phyloP scores from a whole-genome alignment of 2,113 vertebrate species.

The Perccottus glenii region DNA sequence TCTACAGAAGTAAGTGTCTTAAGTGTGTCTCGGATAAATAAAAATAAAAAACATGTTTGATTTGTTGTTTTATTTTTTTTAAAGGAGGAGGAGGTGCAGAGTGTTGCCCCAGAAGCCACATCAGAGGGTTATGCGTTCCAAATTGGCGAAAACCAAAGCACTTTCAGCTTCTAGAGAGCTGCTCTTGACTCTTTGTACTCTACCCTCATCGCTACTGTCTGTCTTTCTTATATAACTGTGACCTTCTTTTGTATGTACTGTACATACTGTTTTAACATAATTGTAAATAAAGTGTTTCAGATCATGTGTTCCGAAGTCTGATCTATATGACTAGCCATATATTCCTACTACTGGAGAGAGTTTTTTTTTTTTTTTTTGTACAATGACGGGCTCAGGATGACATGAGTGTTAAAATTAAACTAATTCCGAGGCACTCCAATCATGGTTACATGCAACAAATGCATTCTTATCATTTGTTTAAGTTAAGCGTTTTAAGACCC shows the following conservation, averaged over 20 bases:
- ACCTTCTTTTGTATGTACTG: conserved; percentile 57
- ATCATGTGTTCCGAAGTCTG: conserved; percentile 1
- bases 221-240: conserved; percentile 55
- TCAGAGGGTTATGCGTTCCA: conserved; percentile 88
- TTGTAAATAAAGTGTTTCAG: conserved; percentile 78
- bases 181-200: conserved; percentile 40
- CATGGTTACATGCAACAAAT: too few species aligned
- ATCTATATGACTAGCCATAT: too few species aligned
- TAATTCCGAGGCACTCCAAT: too few species aligned
- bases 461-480: too few species aligned
- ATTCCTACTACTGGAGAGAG: too few species aligned
- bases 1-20: conserved; percentile 85
- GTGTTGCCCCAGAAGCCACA: conserved; percentile 86
- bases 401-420: too few species aligned
- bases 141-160: conserved; percentile 81
- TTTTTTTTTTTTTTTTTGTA: too few species aligned
- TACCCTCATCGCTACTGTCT: conserved; percentile 27
- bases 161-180: conserved; percentile 86
- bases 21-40: not conserved
- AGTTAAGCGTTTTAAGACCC: too few species aligned
- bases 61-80: too few species aligned
- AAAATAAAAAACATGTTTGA: too few species aligned
- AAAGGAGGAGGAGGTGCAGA: conserved; percentile 88
- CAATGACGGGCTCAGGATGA: too few species aligned
- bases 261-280: conserved; percentile 67